phyloP scores from a whole-genome alignment of 2,113 vertebrate species.

The Chaetops frenatus region DNA sequence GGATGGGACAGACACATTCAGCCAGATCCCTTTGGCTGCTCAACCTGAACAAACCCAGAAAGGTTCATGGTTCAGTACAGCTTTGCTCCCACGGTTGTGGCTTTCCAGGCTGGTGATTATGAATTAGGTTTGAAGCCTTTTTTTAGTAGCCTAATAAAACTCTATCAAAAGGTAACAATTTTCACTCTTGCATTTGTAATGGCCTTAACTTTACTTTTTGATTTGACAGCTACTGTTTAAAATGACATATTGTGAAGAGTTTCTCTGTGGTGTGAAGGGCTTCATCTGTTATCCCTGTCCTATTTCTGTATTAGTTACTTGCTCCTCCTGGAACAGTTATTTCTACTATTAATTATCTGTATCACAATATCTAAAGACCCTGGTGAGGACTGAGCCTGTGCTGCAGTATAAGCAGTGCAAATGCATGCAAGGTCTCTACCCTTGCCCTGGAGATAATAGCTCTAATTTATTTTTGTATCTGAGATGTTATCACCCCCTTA shows the following conservation, averaged over 20 bases:
- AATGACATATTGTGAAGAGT: background rate
- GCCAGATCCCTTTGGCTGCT: background rate
- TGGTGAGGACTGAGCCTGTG: background rate
- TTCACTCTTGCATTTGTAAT: background rate
- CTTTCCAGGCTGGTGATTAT: background rate
- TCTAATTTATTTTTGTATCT: conserved; percentile 28
- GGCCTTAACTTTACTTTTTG: background rate
- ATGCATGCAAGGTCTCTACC: background rate
- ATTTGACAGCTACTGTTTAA: background rate
- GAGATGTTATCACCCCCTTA: conserved; percentile 22
- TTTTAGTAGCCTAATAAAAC: background rate
- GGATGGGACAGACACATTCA: background rate
- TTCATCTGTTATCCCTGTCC: background rate
- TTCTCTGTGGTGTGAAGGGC: background rate
- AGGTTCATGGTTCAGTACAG: background rate
- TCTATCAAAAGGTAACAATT: background rate
- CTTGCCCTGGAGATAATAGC: conserved; percentile 12
- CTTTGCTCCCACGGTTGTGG: background rate
- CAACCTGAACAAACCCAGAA: background rate
- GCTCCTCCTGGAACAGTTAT: background rate
- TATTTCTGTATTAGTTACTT: background rate
- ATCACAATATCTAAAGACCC: background rate
- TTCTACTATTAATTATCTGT: background rate
- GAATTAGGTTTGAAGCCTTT: background rate
- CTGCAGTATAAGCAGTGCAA: background rate